Evolutionary conservation across 2,797 vertebrate genomes (phyloP).

Genomic region (Scarus forsteni): DNA sequence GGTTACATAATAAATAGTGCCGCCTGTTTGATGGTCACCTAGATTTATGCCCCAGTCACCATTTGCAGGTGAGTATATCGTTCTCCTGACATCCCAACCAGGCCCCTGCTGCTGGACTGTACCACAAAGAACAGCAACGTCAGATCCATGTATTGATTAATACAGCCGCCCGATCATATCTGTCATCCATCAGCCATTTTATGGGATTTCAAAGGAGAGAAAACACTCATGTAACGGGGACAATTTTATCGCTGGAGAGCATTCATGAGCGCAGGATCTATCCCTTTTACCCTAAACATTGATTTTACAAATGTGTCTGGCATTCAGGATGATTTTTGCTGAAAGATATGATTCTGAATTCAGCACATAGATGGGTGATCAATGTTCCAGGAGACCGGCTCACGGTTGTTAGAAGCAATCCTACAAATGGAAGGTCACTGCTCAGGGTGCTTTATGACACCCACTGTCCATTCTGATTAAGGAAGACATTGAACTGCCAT

Average conservation of each 20-base stretch:
- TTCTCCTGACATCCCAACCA: conserved; percentile 40
- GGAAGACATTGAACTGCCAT: conserved; percentile 47
- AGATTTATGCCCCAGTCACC: conserved; percentile 50
- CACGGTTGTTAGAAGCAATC: conserved; percentile 39
- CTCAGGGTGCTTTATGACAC: conserved; percentile 51
- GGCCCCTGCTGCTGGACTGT: conserved; percentile 30
- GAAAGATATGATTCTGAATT: conserved; percentile 38
- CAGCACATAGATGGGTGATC: conserved; percentile 21
- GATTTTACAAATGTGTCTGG: conserved; percentile 33
- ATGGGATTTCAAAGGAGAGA: conserved; percentile 33
- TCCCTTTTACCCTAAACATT: conserved; percentile 13
- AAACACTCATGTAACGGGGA: conserved; percentile 33
- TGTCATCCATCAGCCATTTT: conserved; percentile 23
- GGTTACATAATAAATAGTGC: conserved; percentile 52
- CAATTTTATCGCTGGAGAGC: conserved; percentile 11
- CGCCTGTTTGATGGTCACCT: conserved; percentile 45
- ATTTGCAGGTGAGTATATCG: conserved; percentile 46
- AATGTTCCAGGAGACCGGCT: conserved; percentile 45
- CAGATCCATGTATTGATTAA: conserved; percentile 47
- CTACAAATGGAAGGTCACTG: conserved; percentile 65
- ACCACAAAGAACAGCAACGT: conserved; percentile 37
- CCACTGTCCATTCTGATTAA: conserved; percentile 55
- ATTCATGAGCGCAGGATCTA: background rate
- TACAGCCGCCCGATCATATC: conserved; percentile 31
- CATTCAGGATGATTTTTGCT: conserved; percentile 6